Base-by-base conservation (phyloP, 2,888 invertebrate genomes). In the Leptogaster cylindrica region DNA sequence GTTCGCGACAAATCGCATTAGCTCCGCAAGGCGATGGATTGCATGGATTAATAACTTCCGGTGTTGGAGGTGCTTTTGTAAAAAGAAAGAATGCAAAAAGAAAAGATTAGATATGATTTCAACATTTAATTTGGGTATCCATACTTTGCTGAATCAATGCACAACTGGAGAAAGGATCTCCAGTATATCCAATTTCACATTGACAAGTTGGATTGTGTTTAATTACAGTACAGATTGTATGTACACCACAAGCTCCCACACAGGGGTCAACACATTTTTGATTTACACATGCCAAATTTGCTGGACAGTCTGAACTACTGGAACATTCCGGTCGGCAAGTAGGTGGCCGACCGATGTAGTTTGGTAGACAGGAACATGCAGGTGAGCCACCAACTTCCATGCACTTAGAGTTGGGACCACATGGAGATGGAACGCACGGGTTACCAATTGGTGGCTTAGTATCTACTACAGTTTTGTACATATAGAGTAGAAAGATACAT, bases 381-480 rank as follows among this genome's bases (percentile, higher is more conserved):
- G 92, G 89, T 72, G 88, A 89, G 75, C 88, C 88, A 70, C 90
- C 89, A 73, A 90, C 85, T 69, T 88, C 85, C 70, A 88, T 85
- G 82, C 94, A 94, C 80, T 91, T 89, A 55, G 93, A 91, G 81
- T 93, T 89, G 65, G 89, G 88, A 71, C 93, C 93, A 79, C 93
- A 94, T 16, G 93, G 92, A 71, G 92, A 89, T 68, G 93, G 92
- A 72, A 88, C 79, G 79, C 94, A 94, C 58, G 92, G 91, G 81
- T 92, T 89, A 76, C 84, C 86, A 73, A 83, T 84, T 70, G 88
- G 86, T 78, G 82, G 71, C 71, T 76, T 74, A 76, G 79, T 74
- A 76, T 81, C 82, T 83, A 82, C 78, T 78, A 77, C 71, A 20
- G 27, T 44, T 46, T 68, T 52, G 67, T 63, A 67, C 63, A 69